These are phyloP conservation scores for Himalopsyche anomala DNA, from an alignment of 2,888 invertebrate species.

Conservation along the genomic window DNA sequence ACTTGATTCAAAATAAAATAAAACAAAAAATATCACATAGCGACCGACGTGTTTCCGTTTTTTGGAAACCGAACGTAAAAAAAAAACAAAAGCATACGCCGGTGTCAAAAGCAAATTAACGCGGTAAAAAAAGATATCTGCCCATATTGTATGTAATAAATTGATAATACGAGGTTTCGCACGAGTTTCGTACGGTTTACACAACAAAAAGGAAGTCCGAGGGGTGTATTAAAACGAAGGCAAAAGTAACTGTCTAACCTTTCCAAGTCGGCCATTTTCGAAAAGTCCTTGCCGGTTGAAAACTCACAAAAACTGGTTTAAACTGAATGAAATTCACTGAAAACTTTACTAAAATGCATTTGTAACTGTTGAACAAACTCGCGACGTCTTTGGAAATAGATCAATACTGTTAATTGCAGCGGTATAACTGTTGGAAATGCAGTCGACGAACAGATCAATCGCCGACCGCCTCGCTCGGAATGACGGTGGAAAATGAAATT, in stretches of 20 bases:
- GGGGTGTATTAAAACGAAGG: not conserved
- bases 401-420: not conserved
- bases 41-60: too few relatives aligned
- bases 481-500: not conserved
- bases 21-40: too few relatives aligned
- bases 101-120: too few relatives aligned
- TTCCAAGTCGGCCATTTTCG: conserved; percentile 43
- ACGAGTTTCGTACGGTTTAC: too few relatives aligned
- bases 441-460: not conserved
- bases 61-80: too few relatives aligned
- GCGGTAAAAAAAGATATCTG: too few relatives aligned
- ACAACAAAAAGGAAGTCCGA: not conserved
- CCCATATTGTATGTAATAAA: too few relatives aligned
- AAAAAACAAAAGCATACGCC: too few relatives aligned
- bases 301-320: conserved; percentile 19
- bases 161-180: too few relatives aligned
- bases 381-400: not conserved
- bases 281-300: conserved; percentile 4
- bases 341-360: not conserved
- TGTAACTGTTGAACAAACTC: conserved; percentile 3
- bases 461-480: not conserved
- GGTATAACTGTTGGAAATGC: not conserved
- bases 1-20: too few relatives aligned
- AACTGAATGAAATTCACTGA: not conserved
- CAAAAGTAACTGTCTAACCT: not conserved